A percentile compares a stretch with the other conserved stretches of the same genome.
Evolutionary conservation across 2,888 invertebrate species (phyloP).

Genomic region (Ischnus inquisitorius): DNA sequence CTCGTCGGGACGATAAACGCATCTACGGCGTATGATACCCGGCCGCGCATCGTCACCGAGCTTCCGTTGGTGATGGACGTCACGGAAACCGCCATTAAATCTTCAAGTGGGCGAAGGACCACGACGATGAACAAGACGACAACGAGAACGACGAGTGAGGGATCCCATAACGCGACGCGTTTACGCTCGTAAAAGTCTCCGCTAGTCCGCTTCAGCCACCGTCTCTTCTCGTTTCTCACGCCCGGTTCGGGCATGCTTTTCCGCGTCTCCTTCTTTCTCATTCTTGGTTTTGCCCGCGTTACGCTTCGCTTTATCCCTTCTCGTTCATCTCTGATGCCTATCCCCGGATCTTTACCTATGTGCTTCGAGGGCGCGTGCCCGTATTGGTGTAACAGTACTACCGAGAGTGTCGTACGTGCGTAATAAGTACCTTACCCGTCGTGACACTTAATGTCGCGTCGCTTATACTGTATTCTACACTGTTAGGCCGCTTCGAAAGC

Average conservation of each 20-base stretch:
- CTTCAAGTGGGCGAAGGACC: conserved; percentile 18
- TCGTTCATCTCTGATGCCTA: neutral
- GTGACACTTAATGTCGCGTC: neutral
- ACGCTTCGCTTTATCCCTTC: neutral
- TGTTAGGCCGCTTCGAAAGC: neutral
- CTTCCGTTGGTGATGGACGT: conserved; percentile 15
- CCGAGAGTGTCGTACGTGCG: neutral
- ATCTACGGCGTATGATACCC: conserved; percentile 4
- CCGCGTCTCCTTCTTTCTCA: neutral
- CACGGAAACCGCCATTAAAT: conserved; percentile 27
- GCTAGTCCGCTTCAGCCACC: neutral
- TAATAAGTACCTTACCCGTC: neutral
- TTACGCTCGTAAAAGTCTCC: conserved; percentile 52
- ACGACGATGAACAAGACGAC: conserved; percentile 12
- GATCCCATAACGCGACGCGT: conserved; percentile 32
- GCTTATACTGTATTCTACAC: conserved; percentile 2
- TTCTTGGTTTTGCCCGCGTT: neutral
- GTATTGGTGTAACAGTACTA: neutral
- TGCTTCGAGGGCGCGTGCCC: neutral
- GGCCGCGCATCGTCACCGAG: neutral
- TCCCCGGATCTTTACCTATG: neutral
- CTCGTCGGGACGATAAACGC: conserved; percentile 7
- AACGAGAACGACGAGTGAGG: neutral
- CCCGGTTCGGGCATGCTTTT: neutral
- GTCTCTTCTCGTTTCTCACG: conserved; percentile 7